Evolutionary conservation across 1,140 invertebrate species (phyloP).

Genomic region (Cyclina sinensis): DNA sequence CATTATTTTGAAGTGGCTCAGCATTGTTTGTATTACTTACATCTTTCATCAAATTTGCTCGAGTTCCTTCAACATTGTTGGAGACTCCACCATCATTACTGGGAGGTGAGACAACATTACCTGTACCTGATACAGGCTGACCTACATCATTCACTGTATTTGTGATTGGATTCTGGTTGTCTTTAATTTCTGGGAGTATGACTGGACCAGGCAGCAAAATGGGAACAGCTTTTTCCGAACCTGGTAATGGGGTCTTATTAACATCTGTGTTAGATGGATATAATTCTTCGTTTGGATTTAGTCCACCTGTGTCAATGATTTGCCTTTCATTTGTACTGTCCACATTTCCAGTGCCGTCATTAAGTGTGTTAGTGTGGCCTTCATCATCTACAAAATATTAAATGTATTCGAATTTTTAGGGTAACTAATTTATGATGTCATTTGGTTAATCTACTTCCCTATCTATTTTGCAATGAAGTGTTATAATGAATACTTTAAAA

Average conservation of each 20-base stretch:
- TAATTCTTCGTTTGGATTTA: neutral
- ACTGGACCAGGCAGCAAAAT: neutral
- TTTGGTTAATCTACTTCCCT: too few relatives aligned
- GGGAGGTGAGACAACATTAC: neutral
- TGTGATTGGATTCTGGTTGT: neutral
- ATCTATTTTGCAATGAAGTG: too few relatives aligned
- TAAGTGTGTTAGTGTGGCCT: neutral
- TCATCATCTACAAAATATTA: neutral
- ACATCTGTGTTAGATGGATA: neutral
- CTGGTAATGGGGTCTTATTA: neutral
- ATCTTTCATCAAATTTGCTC: too few relatives aligned
- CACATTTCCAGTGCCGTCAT: neutral
- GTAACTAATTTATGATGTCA: too few relatives aligned
- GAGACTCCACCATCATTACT: too few relatives aligned
- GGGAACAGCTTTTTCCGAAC: neutral
- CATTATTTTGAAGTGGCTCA: too few relatives aligned
- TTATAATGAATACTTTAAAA: too few relatives aligned
- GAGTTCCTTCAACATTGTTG: too few relatives aligned
- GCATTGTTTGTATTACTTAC: too few relatives aligned
- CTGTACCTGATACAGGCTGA: neutral
- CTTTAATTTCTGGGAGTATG: neutral
- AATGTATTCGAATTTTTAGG: too few relatives aligned
- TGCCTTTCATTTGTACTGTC: neutral
- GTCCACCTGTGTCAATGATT: constrained; percentile 15
- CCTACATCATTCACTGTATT: neutral